Percentiles rank a stretch among this genome's conserved stretches.
Conservation (phyloP, 2,797 vertebrate species). For the Lepidocolaptes lacrymiger region DNA sequence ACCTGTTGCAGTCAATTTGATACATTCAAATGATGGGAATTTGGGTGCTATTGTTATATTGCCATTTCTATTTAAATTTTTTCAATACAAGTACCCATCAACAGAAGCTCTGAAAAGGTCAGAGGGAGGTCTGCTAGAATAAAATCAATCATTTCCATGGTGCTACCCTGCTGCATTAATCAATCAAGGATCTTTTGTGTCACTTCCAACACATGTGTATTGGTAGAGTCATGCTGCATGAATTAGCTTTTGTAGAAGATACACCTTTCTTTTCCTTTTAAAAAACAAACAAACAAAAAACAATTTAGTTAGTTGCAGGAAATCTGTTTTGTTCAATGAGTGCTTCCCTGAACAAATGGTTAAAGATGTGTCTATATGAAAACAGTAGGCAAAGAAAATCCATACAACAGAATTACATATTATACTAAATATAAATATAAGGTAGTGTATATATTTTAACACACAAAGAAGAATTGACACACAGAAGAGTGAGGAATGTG, state of each 20-base stretch:
- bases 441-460: neutral
- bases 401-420: neutral
- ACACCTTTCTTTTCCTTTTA: neutral
- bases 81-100: neutral
- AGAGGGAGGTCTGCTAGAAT: neutral
- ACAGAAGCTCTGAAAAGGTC: neutral
- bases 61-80: slow-evolving; percentile 15
- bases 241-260: slow-evolving; percentile 23
- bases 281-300: neutral
- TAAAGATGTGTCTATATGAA: neutral
- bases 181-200: slow-evolving; percentile 24
- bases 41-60: neutral
- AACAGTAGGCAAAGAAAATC: neutral
- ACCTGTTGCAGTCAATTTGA: neutral
- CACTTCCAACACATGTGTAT: neutral
- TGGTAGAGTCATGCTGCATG: neutral
- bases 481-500: neutral
- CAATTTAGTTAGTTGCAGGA: neutral
- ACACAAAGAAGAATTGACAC: neutral
- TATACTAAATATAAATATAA: neutral
- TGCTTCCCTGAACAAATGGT: neutral
- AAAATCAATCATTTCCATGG: slow-evolving; percentile 45
- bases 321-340: neutral
- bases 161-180: slow-evolving; percentile 25
- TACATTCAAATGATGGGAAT: neutral